These are phyloP conservation scores for Pseudomyrmex flavicornis DNA, from an alignment of 1,140 invertebrate species.

Conservation along the genomic window DNA sequence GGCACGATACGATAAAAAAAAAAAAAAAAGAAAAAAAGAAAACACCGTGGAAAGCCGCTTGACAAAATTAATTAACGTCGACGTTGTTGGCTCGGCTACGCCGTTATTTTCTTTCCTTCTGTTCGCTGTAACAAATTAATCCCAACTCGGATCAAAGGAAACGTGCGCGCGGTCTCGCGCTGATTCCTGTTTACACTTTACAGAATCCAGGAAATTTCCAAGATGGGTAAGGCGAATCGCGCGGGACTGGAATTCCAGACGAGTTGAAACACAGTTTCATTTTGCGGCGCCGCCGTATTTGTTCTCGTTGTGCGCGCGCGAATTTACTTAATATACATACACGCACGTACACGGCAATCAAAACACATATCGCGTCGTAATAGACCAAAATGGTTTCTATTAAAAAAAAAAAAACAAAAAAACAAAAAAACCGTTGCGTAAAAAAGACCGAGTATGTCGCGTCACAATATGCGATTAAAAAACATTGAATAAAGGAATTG, in stretches of 20 bases:
- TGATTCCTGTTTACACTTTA: slow-evolving; percentile 42
- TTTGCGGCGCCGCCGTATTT: background rate
- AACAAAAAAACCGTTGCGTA: too few relatives aligned
- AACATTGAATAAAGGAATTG: too few relatives aligned
- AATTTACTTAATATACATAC: background rate
- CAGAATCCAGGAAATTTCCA: slow-evolving; percentile 21
- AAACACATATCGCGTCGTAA: background rate
- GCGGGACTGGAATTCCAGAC: background rate
- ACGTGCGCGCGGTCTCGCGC: background rate
- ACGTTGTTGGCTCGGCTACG: background rate
- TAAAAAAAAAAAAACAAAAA: too few relatives aligned
- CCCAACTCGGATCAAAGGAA: slow-evolving; percentile 24
- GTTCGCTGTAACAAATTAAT: slow-evolving; percentile 40
- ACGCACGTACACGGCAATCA: background rate
- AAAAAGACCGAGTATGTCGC: background rate
- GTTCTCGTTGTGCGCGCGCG: background rate
- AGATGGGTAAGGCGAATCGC: background rate
- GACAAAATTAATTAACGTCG: slow-evolving; percentile 53
- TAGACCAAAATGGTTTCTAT: too few relatives aligned
- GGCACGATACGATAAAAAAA: background rate
- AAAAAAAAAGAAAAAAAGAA: background rate
- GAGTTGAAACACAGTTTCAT: background rate
- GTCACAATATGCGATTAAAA: too few relatives aligned
- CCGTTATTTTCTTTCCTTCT: slow-evolving; percentile 32
- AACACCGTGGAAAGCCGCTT: background rate